phyloP scores from a whole-genome alignment of 1,140 invertebrate genomes.

The Delia radicum region DNA sequence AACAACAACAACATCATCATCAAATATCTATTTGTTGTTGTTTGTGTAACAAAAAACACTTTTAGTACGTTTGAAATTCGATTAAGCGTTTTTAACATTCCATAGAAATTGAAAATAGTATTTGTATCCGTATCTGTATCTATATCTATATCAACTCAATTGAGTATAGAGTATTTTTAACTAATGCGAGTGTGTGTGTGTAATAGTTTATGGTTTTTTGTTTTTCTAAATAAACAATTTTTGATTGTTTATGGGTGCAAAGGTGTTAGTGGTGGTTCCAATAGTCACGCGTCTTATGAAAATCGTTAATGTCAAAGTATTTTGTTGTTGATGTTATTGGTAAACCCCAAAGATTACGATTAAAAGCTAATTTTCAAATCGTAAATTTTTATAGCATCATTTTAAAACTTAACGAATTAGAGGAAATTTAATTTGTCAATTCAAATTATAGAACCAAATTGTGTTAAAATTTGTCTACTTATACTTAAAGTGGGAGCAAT shows the following conservation, averaged over 20 bases:
- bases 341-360: not conserved
- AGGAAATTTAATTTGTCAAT: not conserved
- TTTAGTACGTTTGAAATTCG: too few relatives aligned
- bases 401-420: slow-evolving; percentile 7
- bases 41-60: too few relatives aligned
- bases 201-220: slow-evolving; percentile 10
- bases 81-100: not conserved
- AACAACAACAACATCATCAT: not conserved
- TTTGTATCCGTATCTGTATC: not conserved
- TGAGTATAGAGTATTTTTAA: not conserved
- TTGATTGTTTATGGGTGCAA: slow-evolving; percentile 15
- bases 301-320: slow-evolving; percentile 14
- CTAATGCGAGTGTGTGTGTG: not conserved
- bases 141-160: not conserved
- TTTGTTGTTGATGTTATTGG: not conserved
- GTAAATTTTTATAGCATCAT: slow-evolving; percentile 16
- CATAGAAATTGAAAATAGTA: slow-evolving; percentile 7
- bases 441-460: too few relatives aligned
- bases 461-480: too few relatives aligned
- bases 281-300: slow-evolving; percentile 9
- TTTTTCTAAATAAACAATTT: slow-evolving; percentile 23
- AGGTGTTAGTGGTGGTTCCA: not conserved
- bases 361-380: not conserved
- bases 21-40: not conserved
- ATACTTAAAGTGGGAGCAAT: too few relatives aligned